phyloP scores from a whole-genome alignment of 2,113 vertebrate species.

The Rhinoderma darwinii region DNA sequence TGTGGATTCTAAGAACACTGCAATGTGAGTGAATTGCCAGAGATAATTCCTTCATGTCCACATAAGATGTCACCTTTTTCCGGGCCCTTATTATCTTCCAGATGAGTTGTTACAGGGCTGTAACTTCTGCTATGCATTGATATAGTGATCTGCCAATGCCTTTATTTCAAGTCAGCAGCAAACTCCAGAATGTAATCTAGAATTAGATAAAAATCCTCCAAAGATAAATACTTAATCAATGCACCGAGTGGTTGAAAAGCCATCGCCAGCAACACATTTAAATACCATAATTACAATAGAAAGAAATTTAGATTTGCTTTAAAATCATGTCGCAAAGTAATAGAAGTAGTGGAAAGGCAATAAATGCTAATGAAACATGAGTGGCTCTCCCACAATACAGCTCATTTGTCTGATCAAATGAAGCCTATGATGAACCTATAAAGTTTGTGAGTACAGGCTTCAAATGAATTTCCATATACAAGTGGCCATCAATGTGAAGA shows the following conservation, averaged over 20 bases:
- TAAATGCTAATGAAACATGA: slow-evolving; percentile 25
- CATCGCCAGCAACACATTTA: background rate
- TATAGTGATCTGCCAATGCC: slow-evolving; percentile 53
- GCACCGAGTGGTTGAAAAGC: slow-evolving; percentile 10
- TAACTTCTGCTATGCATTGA: slow-evolving; percentile 33
- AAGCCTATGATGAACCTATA: background rate
- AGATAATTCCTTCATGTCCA: slow-evolving; percentile 44
- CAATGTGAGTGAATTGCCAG: background rate
- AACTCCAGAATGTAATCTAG: slow-evolving; percentile 13
- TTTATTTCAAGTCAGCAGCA: slow-evolving; percentile 41
- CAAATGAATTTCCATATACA: background rate
- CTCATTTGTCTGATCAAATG: slow-evolving; percentile 12
- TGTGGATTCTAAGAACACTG: background rate
- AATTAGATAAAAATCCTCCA: slow-evolving; percentile 35
- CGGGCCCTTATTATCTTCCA: slow-evolving; percentile 35
- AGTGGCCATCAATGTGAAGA: background rate
- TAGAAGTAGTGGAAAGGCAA: background rate
- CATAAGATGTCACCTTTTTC: background rate
- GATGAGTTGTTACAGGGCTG: slow-evolving; percentile 32
- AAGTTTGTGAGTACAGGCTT: background rate
- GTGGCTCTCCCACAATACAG: background rate
- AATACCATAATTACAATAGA: slow-evolving; percentile 42
- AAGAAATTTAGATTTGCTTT: background rate
- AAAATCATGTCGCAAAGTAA: background rate
- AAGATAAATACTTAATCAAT: slow-evolving; percentile 54